Base-by-base conservation (phyloP, 2,113 vertebrate genomes). In the Mesembrinibis cayennensis region DNA sequence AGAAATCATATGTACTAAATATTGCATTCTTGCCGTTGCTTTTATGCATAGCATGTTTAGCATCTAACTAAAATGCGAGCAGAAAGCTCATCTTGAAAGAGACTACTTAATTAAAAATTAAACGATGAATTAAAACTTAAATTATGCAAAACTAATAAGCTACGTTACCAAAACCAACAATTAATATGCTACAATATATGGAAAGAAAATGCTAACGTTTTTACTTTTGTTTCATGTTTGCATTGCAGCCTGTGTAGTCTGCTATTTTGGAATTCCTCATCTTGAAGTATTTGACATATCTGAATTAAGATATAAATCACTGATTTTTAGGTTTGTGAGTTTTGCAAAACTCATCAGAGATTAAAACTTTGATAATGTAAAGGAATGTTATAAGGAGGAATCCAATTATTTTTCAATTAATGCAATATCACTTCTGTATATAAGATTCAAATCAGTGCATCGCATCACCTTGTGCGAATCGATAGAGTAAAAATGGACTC, bases 61-160 rank as follows among this genome's bases (percentile, higher is more conserved):
- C 96, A 89, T 96, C 94, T 95, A 97, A 94, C 93, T 97, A 91
- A 96, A 97, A 98, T 96, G 90, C 3, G 17, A 97, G 90, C 80
- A 95, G 96, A 97, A 97, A 97, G 90, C 96, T 97, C 90, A 95
- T 97, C 97, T 97, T 97, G 96, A 97, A 96, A 97, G 97, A 98
- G 95, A 95, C 95, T 98, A 95, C 96, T 98, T 98, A 98, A 98
- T 98, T 98, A 98, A 98, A 98, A 98, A 98, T 98, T 98, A 98
- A 98, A 98, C 70, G 26, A 98, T 97, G 96, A 98, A 98, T 98
- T 98, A 98, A 98, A 98, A 98, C 97, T 97, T 98, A 98, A 98
- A 98, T 98, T 98, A 98, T 98, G 97, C 97, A 98, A 98, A 98
- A 98, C 97, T 98, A 98, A 98, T 98, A 98, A 98, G 96, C 97